Evolutionary conservation across 1,140 invertebrate genomes (phyloP).

Genomic region (Frieseomelitta varia): DNA sequence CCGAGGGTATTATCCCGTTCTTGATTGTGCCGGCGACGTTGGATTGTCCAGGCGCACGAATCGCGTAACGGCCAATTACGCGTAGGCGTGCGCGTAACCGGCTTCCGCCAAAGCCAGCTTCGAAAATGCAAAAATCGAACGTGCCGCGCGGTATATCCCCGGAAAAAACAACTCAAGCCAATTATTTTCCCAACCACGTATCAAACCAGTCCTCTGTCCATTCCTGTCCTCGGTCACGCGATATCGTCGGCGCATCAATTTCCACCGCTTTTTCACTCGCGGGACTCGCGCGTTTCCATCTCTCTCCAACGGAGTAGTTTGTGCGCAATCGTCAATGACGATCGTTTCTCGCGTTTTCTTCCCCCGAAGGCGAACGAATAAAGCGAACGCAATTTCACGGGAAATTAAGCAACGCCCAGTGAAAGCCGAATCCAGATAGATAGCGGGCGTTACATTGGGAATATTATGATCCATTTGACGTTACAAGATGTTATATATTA

Average conservation of each 20-base stretch:
- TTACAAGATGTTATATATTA: conserved; percentile 71
- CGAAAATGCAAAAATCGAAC: not conserved
- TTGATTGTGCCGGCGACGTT: not conserved
- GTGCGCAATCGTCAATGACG: not conserved
- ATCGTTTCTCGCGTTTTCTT: not conserved
- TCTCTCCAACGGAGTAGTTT: not conserved
- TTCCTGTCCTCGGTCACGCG: not conserved
- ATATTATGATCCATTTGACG: conserved; percentile 71
- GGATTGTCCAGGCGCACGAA: not conserved
- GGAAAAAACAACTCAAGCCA: conserved; percentile 14
- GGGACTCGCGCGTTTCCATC: no score
- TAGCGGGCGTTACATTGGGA: conserved; percentile 65
- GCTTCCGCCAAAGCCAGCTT: conserved; percentile 8
- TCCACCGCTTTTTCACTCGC: no score
- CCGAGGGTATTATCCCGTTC: conserved; percentile 21
- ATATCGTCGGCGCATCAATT: not conserved
- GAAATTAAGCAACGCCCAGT: conserved; percentile 61
- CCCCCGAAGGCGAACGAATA: conserved; percentile 20
- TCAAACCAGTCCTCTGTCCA: not conserved
- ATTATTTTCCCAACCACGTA: conserved; percentile 31
- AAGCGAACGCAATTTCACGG: conserved; percentile 56
- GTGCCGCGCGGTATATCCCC: not conserved
- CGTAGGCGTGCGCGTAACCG: not conserved
- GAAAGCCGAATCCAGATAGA: conserved; percentile 67
- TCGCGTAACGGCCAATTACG: conserved; percentile 13